Evolutionary conservation across 2,113 vertebrate genomes (phyloP), one percentile per base, ranked within the genome.

Genomic region (Ameiurus melas): DNA sequence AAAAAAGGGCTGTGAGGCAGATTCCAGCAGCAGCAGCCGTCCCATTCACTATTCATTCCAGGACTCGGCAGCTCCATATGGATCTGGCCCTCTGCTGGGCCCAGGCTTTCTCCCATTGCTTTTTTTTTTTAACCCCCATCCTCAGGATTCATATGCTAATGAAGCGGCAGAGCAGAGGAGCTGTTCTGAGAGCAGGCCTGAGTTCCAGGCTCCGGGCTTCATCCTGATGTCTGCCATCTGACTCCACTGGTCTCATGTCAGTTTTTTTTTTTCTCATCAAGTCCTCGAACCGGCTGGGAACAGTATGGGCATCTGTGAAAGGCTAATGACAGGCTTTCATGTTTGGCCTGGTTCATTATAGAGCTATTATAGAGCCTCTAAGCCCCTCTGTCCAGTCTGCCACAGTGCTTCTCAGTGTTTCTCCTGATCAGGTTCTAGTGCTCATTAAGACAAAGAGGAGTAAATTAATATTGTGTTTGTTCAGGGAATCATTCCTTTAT

Each of bases 41-140:
- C 93, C 94, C 96, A 97, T 97, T 97, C 97, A 97, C 97, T 97
- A 96, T 97, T 98, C 97, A 97, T 97, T 96, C 96, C 95, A 96
- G 96, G 95, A 95, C 96, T 96, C 96, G 93, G 95, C 95, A 95
- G 93, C 96, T 97, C 97, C 96, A 94, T 95, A 96, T 95, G 96
- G 96, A 97, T 96, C 96, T 95, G 96, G 96, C 96, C 96, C 95
- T 94, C 97, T 95, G 96, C 97, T 97, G 97, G 93, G 97, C 94
- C 96, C 95, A 96, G 96, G 96, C 97, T 92, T 93, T 94, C 92
- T 94, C 94, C 47, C 30, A 10, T 68, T 81, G 43, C 75, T 47
- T 70, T 64, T 87, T 64, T 87, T 87, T 62, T 77, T 20, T 27
- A 17, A 4, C 6, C 27, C 27, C 80, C 33, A 19, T 94, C 94